A percentile compares a stretch with the other conserved stretches of the same genome.
These are phyloP conservation scores for Phenganax stokvisi DNA, from an alignment of 92 coral and sea anemone species.

Conservation along the genomic window DNA sequence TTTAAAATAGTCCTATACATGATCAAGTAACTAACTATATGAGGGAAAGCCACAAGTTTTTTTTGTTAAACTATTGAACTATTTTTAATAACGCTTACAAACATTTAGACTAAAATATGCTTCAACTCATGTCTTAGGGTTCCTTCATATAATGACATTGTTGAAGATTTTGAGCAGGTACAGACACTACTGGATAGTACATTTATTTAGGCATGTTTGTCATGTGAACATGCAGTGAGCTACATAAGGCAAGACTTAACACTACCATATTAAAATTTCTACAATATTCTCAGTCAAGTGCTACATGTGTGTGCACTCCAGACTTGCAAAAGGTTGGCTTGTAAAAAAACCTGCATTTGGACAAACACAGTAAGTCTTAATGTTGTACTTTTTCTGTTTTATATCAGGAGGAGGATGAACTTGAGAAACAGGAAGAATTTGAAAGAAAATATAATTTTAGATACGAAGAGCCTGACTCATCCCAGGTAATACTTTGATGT, in stretches of 20 bases:
- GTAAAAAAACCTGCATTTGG: too few species aligned
- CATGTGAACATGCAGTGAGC: too few species aligned
- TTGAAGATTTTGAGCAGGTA: constrained; percentile 75
- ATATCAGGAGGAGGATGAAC: constrained; percentile 69
- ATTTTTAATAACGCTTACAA: neutral
- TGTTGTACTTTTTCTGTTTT: neutral
- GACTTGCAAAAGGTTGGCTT: too few species aligned
- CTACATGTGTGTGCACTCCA: too few species aligned
- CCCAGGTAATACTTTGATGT: constrained; percentile 56
- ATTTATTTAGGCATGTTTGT: neutral
- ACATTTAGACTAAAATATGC: neutral
- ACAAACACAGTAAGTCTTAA: too few species aligned
- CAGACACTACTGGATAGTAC: neutral
- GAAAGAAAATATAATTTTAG: constrained; percentile 85
- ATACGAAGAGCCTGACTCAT: constrained; percentile 92
- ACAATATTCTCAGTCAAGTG: too few species aligned
- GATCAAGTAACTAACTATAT: too few species aligned
- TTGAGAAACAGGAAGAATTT: constrained; percentile 90
- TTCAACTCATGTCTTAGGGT: constrained; percentile 44
- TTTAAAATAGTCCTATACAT: too few species aligned
- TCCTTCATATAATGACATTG: constrained; percentile 83
- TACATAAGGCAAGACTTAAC: too few species aligned
- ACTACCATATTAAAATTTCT: too few species aligned
- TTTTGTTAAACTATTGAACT: too few species aligned
- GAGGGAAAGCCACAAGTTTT: too few species aligned